Conservation (phyloP, 2,113 vertebrate genomes). For the Lophotis ruficrista region DNA sequence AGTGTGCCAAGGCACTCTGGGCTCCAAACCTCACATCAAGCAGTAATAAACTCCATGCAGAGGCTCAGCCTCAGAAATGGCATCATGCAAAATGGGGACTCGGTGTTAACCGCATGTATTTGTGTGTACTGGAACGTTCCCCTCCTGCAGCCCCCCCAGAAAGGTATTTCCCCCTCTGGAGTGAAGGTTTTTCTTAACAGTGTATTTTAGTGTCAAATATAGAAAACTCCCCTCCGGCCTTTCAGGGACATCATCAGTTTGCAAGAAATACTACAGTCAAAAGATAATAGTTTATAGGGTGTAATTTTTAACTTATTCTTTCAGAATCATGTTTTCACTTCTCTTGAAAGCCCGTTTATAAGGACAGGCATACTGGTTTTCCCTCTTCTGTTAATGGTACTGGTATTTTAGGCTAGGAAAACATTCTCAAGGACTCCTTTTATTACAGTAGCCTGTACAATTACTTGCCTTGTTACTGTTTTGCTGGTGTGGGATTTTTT, state of each 20-base stretch:
- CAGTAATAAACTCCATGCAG: accelerated
- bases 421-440: background rate
- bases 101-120: accelerated
- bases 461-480: background rate
- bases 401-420: background rate
- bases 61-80: background rate
- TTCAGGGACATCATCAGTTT: background rate
- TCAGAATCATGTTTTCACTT: background rate
- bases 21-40: background rate
- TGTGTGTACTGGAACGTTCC: background rate
- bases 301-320: background rate
- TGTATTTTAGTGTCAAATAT: background rate
- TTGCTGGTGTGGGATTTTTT: background rate
- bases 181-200: background rate
- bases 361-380: background rate
- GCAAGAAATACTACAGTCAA: conserved; percentile 3
- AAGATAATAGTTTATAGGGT: background rate
- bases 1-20: accelerated
- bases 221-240: background rate
- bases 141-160: background rate
- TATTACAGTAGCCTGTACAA: background rate
- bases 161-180: background rate
- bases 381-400: background rate
- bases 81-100: background rate
- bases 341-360: background rate